Base-by-base conservation (phyloP, 1,140 invertebrate genomes). In the Penaeus chinensis region DNA sequence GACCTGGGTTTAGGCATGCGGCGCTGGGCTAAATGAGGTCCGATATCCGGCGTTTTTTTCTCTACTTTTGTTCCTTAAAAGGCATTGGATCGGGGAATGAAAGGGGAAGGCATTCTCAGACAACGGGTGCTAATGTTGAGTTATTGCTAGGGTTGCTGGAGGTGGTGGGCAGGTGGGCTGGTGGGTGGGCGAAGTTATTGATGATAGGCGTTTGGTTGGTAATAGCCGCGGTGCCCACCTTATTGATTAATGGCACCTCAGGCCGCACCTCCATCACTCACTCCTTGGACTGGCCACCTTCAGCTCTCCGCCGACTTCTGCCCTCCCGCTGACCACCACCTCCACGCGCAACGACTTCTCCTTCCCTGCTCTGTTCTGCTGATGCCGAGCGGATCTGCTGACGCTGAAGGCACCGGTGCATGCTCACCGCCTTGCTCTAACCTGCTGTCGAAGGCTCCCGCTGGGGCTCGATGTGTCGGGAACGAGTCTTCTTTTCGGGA, bases 231-330 rank as follows among this genome's bases (percentile, higher is more conserved):
- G 69, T 76, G 69, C 82, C 82, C 69, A 84, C 82, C 74, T 84
- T 84, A 84, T 84, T 84, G 82, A 84, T 84, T 84, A 84, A 84
- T 84, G 82, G 69, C 82, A 84, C 82, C 82, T 84, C 66, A 71
- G 82, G 82, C 82, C 69, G 82, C 82, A 71, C 82, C 82, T 84
- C 82, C 82, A 84, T 84, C 82, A 84, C 69, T 84, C 82, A 84
- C 37, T 54, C 69, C 69, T 84, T 60, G 47, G 54, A 32, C 71
- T 27, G 82, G 69, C 82, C 82, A 66, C 71, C 82, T 84, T 76
- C 77, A 84, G 66, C 82, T 84, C 54, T 37, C 69, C 71, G 42
- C 42, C 69, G 69, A 76, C 82, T 84, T 83, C 62, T 76, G 66
- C 82, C 82, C 82, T 76, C 47, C 82, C 60, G 37, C 82, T 61